These are phyloP conservation scores for Harpegnathos saltator DNA, from an alignment of 1,140 invertebrate genomes.

Conservation along the genomic window DNA sequence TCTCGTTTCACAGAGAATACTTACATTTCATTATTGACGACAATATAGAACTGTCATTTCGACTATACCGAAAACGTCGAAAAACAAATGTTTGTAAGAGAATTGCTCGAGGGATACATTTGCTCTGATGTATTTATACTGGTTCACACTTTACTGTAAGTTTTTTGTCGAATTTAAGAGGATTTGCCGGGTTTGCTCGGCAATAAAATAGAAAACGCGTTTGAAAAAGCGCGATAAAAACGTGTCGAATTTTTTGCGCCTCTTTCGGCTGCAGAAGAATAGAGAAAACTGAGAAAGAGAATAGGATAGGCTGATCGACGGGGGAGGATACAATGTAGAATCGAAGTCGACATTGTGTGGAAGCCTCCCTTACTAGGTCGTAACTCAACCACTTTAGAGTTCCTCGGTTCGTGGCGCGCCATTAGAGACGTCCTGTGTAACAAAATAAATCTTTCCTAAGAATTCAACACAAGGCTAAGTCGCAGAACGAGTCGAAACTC, in stretches of 20 bases:
- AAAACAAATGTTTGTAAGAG: no score
- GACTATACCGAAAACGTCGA: no score
- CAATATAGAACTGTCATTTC: no score
- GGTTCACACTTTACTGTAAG: no score
- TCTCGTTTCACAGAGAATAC: no score
- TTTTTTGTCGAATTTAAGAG: no score
- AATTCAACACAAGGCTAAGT: conserved; percentile 71
- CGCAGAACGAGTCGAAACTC: conserved; percentile 66
- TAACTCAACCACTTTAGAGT: conserved; percentile 81
- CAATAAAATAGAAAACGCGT: background rate
- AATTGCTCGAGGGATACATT: no score
- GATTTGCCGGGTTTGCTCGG: background rate
- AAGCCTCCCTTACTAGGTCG: conserved; percentile 79
- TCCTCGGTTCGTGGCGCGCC: conserved; percentile 76
- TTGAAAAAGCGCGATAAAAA: background rate
- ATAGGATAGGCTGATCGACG: background rate
- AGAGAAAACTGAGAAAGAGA: conserved; percentile 16
- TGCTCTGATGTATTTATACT: no score
- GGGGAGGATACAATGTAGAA: conserved; percentile 55
- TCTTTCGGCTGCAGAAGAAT: background rate
- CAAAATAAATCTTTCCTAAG: conserved; percentile 84
- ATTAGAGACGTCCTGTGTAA: conserved; percentile 80
- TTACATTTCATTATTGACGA: no score
- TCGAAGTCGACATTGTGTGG: conserved; percentile 73
- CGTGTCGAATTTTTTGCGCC: background rate